Base-by-base conservation (phyloP, 2,888 invertebrate species). In the Pandemis cinnamomeana region DNA sequence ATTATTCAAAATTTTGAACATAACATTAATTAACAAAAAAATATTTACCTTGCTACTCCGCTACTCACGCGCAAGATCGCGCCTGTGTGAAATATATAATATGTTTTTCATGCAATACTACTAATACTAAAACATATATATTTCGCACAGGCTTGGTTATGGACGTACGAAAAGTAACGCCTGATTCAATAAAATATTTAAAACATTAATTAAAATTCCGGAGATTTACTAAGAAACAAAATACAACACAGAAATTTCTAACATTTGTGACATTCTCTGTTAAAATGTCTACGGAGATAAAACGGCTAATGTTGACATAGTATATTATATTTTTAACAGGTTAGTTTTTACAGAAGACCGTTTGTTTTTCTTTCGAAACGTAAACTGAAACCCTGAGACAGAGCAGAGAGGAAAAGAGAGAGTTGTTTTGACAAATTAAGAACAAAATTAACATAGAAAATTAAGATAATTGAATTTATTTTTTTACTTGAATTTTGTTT, bases 331-430 rank as follows among this genome's bases (percentile, higher is more conserved):
- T 69, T 69, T 27, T 27, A 69, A 69, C 64, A 5, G n/a, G n/a
- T 20, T 42, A 41, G 63, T 64, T 64, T 51, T 58, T 42, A 64
- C 64, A 64, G 8, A 20, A 1, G 15, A n/a, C 7, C 60, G 72
- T 48, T 58, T 64, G 72, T 73, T 73, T 42, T 48, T 48, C 20
- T 73, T 64, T 69, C 64, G 36, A 42, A 72, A 72, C 41, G 44
- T 13, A 36, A 15, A n/a, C 10, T 11, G 55, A 58, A 55, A 27
- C 10, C 7, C n/a, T 0, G 46, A 67, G 36, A 15, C 11, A 0
- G 36, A 41, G n/a, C 10, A 36, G 41, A 42, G 67, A 53, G 51
- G 0, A 13, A 8, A 11, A 58, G 58, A 58, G 58, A 58, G 58
- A 27, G 27, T 11, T 58, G 27, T 27, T 58, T 27, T 10, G 27